These are phyloP conservation scores for Anabas testudineus DNA, from an alignment of 2,797 vertebrate species.

Conservation along the genomic window DNA sequence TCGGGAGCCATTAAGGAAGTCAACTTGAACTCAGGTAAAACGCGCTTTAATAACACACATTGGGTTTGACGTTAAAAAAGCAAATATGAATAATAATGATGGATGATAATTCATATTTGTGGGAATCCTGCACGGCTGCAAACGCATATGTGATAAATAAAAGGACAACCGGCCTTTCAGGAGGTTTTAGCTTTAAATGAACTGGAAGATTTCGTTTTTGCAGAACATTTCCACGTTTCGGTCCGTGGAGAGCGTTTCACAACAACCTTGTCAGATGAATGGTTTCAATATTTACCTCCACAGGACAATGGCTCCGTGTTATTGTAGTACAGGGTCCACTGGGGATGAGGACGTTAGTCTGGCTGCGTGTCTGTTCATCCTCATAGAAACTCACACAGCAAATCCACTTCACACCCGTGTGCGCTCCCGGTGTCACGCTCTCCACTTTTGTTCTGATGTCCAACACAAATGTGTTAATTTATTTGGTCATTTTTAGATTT, in stretches of 20 bases:
- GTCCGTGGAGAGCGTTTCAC: constrained; percentile 34
- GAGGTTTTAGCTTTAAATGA: background rate
- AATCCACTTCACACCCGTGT: background rate
- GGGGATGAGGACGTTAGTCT: constrained; percentile 22
- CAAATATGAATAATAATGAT: background rate
- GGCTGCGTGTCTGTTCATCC: constrained; percentile 26
- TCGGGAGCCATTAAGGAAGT: constrained; percentile 91
- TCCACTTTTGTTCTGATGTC: background rate
- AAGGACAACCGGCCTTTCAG: background rate
- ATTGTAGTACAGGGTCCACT: constrained; percentile 34
- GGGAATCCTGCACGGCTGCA: background rate
- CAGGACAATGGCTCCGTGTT: constrained; percentile 59
- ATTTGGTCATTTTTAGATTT: too few relatives aligned
- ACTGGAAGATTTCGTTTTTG: background rate
- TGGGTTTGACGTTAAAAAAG: background rate
- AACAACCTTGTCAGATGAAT: constrained; percentile 53
- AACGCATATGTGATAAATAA: background rate
- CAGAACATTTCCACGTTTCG: background rate
- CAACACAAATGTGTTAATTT: background rate
- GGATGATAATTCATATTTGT: too few relatives aligned
- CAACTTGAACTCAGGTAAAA: constrained; percentile 94
- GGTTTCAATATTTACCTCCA: constrained; percentile 68
- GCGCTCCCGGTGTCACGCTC: background rate
- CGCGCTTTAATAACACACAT: too few relatives aligned
- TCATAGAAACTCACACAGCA: constrained; percentile 8